A percentile compares a stretch with the other conserved stretches of the same genome.
These are phyloP conservation scores for Ivindomyrus marchei DNA, from an alignment of 2,113 vertebrate species.

Conservation along the genomic window DNA sequence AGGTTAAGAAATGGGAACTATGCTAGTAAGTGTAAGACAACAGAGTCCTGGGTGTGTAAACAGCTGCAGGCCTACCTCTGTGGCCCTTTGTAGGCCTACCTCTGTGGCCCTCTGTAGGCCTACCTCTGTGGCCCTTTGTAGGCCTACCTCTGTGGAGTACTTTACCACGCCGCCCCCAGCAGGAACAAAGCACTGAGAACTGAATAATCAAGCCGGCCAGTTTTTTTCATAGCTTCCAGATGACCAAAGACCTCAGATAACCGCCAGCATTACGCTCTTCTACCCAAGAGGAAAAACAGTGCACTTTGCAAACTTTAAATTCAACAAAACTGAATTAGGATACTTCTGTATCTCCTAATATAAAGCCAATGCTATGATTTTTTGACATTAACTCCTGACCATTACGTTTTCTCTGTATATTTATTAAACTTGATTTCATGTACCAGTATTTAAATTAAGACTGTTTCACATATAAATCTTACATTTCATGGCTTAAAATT, in stretches of 20 bases:
- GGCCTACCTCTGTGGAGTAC: neutral
- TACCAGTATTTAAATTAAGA: neutral
- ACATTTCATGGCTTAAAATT: neutral
- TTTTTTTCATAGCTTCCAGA: conserved; percentile 2
- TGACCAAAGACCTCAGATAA: neutral
- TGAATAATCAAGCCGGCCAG: neutral
- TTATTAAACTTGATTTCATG: neutral
- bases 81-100: neutral
- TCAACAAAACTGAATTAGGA: neutral
- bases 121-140: no score
- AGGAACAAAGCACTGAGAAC: conserved; percentile 20
- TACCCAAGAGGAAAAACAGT: neutral
- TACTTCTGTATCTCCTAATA: neutral
- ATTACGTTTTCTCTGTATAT: neutral
- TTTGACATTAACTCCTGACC: neutral
- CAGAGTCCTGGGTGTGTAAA: conserved; percentile 23
- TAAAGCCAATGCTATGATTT: neutral
- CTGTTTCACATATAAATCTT: neutral
- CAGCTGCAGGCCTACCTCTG: conserved; percentile 21
- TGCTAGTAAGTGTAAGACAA: conserved; percentile 8
- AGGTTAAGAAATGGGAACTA: neutral
- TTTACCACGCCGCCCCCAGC: neutral
- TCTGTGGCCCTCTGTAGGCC: no score
- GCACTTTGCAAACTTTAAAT: neutral
- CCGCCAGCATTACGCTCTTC: neutral